A percentile compares a stretch with the other conserved stretches of the same genome.
phyloP scores from a whole-genome alignment of 2,113 vertebrate genomes.

The Odobenus rosmarus region DNA sequence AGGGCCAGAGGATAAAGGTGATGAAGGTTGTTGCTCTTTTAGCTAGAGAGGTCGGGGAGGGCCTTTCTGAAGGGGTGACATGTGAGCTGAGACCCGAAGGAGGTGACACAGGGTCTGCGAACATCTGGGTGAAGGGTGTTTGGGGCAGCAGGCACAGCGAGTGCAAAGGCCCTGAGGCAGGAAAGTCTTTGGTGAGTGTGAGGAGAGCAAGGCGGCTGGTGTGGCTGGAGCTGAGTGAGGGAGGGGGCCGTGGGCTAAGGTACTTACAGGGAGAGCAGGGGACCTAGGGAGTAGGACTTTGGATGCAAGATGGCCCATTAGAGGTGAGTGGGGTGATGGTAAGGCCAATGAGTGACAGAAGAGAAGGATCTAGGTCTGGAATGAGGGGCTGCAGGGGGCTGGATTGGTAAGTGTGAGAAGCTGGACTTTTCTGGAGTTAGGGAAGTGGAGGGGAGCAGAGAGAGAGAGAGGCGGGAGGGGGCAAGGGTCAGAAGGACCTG shows the following conservation, averaged over 20 bases:
- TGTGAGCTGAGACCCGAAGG: neutral
- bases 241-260: neutral
- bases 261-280: neutral
- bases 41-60: neutral
- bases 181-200: neutral
- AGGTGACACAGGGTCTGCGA: neutral
- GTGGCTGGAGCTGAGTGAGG: neutral
- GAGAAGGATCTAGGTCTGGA: neutral
- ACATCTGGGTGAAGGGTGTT: accelerated
- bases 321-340: neutral
- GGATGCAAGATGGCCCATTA: neutral
- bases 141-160: neutral
- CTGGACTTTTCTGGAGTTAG: neutral
- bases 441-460: neutral
- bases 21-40: neutral
- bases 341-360: neutral
- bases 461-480: too few species aligned
- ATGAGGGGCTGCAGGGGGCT: too few species aligned
- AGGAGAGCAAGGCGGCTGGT: neutral
- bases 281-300: neutral
- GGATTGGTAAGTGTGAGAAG: neutral
- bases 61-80: neutral
- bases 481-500: neutral
- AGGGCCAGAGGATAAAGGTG: neutral
- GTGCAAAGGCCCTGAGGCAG: neutral